These are phyloP conservation scores for Pygocentrus nattereri DNA, from an alignment of 2,797 vertebrate genomes.

Conservation along the genomic window DNA sequence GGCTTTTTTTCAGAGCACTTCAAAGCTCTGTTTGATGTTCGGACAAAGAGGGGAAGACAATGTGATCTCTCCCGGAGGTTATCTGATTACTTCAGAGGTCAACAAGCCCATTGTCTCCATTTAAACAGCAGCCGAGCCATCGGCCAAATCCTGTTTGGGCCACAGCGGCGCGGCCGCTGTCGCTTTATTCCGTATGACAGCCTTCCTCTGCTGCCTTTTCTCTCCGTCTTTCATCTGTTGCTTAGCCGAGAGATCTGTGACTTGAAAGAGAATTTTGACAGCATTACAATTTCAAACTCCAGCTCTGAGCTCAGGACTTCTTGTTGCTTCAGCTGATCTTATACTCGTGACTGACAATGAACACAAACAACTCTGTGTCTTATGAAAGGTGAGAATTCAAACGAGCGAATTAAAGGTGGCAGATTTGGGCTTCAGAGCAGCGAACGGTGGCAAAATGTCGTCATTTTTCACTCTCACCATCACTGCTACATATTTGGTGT, in stretches of 20 bases:
- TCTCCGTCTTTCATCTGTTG: slow-evolving; percentile 73
- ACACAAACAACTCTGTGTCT: slow-evolving; percentile 26
- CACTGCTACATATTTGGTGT: background rate
- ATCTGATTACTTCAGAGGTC: slow-evolving; percentile 69
- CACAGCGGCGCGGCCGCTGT: slow-evolving; percentile 67
- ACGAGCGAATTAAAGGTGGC: background rate
- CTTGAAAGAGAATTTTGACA: slow-evolving; percentile 72
- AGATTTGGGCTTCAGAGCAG: background rate
- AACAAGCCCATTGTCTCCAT: slow-evolving; percentile 62
- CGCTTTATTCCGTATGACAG: slow-evolving; percentile 67
- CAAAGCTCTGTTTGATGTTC: slow-evolving; percentile 23
- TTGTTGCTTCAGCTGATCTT: slow-evolving; percentile 33
- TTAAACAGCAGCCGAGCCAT: slow-evolving; percentile 64
- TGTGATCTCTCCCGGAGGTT: slow-evolving; percentile 1
- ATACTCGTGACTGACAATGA: slow-evolving; percentile 25
- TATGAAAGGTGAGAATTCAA: slow-evolving; percentile 3
- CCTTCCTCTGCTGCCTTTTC: slow-evolving; percentile 51
- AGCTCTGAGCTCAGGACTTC: slow-evolving; percentile 31
- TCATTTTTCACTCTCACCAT: background rate
- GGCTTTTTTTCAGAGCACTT: slow-evolving; percentile 3
- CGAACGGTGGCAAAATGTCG: background rate
- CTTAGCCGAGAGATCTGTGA: slow-evolving; percentile 68
- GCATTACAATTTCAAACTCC: slow-evolving; percentile 54
- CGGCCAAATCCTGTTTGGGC: slow-evolving; percentile 70
- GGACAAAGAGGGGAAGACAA: slow-evolving; percentile 18